A percentile compares a stretch with the other conserved stretches of the same genome.
Conservation (phyloP, 2,888 invertebrate species). For the Rhorus exstirpatorius region DNA sequence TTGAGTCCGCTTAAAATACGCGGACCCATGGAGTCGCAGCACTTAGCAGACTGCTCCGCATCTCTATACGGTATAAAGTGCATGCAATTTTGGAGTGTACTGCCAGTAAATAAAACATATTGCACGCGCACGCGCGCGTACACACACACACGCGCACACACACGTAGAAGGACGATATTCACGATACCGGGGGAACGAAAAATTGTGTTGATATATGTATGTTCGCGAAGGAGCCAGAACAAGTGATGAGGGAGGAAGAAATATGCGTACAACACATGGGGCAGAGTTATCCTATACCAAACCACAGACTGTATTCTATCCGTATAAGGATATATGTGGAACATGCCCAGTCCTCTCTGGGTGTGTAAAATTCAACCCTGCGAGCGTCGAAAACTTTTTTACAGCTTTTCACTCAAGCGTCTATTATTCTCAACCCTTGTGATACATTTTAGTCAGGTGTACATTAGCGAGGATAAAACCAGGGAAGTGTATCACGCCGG, state of each 20-base stretch:
- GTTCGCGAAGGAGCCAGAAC: neutral
- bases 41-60: conserved; percentile 41
- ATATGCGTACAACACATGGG: conserved; percentile 64
- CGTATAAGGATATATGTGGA: conserved; percentile 2
- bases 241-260: conserved; percentile 14
- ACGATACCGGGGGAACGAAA: neutral
- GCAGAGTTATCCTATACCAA: conserved; percentile 26
- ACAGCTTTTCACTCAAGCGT: conserved; percentile 81
- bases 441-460: conserved; percentile 40
- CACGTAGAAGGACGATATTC: conserved; percentile 1
- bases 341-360: conserved; percentile 75
- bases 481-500: neutral
- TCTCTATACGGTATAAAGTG: conserved; percentile 26
- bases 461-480: neutral
- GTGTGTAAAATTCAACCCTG: conserved; percentile 78
- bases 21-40: conserved; percentile 46
- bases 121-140: neutral
- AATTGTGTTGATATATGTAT: conserved; percentile 9
- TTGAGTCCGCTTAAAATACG: conserved; percentile 75
- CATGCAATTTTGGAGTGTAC: conserved; percentile 37
- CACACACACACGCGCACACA: neutral
- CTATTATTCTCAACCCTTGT: conserved; percentile 56
- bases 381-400: conserved; percentile 80
- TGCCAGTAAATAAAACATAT: conserved; percentile 2
- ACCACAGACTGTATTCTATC: conserved; percentile 39